Base-by-base conservation (phyloP, 2,797 vertebrate genomes). In the Brotogeris chrysoptera region DNA sequence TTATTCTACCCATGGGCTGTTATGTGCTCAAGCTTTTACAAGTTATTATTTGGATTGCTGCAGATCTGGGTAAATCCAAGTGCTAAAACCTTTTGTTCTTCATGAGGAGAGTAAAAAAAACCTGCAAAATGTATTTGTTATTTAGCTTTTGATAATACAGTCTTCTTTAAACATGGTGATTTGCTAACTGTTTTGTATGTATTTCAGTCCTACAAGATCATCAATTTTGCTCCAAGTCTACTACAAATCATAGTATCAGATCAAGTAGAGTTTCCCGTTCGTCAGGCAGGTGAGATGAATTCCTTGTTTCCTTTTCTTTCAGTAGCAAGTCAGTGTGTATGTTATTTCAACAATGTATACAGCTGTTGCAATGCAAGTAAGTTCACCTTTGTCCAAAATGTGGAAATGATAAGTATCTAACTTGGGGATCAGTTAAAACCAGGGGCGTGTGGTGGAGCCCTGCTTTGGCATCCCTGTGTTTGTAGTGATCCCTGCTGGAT, bases 151-250 rank as follows among this genome's bases (percentile, higher is more conserved):
- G n/a, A 7, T 84, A 53, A 55, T 71, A 12, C 6, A 69, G 21
- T 43, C 27, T 21, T 21, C 36, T 83, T 73, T 65, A 61, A 57
- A 18, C 30, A 7, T 11, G 60, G 13, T 71, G 12, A 70, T 80
- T 81, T 94, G 5, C 53, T 94, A 55, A 93, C 59, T 90, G 21
- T 92, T 88, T 94, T 96, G 12, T 97, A 5, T 97, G 24, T 95
- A 79, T 98, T 98, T 90, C 97, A 99, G 99, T 99, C 99, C 34
- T 99, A 99, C 97, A 99, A 99, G 98, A 99, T 99, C 96, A 99
- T 99, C 98, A 99, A 99, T 98, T 99, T 99, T 91, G 99, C 99
- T 70, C 99, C 99, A 44, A 99, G 99, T 43, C 98, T 99, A 80
- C 99, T 99, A 83, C 99, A 99, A 96, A 99, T 99, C 97, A 99